Conservation (phyloP, 1,140 invertebrate species). For the Phthorimaea operculella region DNA sequence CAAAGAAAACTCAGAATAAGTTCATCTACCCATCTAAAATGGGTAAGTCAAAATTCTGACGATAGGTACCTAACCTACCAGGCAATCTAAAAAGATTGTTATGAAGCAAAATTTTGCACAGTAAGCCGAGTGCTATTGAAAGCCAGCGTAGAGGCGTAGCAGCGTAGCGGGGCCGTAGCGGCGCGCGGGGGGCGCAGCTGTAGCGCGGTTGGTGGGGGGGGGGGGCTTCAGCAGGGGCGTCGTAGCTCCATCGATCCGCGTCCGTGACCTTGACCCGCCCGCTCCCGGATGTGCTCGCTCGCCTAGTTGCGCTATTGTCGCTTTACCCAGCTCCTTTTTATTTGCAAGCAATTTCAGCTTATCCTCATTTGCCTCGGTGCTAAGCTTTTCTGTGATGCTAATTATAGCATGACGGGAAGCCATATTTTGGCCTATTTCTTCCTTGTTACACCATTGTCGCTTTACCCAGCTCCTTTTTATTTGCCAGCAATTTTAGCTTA, state of each 20-base stretch:
- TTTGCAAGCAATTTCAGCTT: slow-evolving; percentile 46
- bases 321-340: slow-evolving; percentile 52
- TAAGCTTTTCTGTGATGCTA: too few species aligned
- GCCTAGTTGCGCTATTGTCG: slow-evolving; percentile 58
- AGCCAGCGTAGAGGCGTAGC: slow-evolving; percentile 30
- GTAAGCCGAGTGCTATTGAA: slow-evolving; percentile 12
- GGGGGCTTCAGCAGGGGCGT: slow-evolving; percentile 35
- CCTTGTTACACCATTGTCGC: too few species aligned
- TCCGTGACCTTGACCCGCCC: slow-evolving; percentile 67
- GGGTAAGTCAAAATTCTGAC: too few species aligned
- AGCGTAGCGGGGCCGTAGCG: slow-evolving; percentile 19
- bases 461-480: too few species aligned
- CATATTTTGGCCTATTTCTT: too few species aligned
- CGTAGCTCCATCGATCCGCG: slow-evolving; percentile 67
- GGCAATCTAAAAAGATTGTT: not conserved
- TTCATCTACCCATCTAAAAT: too few species aligned
- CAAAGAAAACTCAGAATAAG: too few species aligned
- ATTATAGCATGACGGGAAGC: too few species aligned
- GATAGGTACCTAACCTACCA: too few species aligned
- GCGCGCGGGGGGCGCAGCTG: slow-evolving; percentile 28
- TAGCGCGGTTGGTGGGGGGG: slow-evolving; percentile 19
- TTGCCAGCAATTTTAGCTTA: too few species aligned
- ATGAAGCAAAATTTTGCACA: not conserved
- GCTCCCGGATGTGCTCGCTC: slow-evolving; percentile 53
- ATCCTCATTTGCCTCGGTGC: slow-evolving; percentile 20